These are phyloP conservation scores for Drosophila obscura DNA, from an alignment of 1,140 invertebrate species.

Conservation along the genomic window DNA sequence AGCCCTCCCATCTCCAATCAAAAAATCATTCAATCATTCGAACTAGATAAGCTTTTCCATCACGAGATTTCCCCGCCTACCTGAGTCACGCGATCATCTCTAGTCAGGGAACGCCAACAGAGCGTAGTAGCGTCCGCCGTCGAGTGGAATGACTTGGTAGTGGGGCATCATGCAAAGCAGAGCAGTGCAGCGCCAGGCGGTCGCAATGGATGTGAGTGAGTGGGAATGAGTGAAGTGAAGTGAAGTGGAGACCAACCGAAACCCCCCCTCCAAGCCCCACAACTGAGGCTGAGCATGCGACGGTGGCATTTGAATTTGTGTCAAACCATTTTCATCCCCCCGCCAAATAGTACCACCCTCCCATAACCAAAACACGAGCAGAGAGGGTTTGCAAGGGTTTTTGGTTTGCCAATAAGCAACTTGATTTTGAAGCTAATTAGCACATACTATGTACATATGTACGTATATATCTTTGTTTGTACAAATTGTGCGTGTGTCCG, in stretches of 20 bases:
- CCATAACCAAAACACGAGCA: conserved; percentile 21
- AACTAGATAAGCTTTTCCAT: neutral
- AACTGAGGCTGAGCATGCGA: conserved; percentile 1
- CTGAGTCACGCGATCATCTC: conserved; percentile 43
- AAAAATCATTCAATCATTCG: too few species aligned
- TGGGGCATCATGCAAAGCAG: conserved; percentile 35
- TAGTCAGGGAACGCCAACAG: conserved; percentile 33
- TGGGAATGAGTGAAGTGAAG: conserved; percentile 12
- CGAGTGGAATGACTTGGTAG: conserved; percentile 64
- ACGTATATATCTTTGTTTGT: too few species aligned
- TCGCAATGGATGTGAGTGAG: conserved; percentile 10
- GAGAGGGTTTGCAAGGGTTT: too few species aligned
- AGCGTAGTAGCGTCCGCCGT: conserved; percentile 43
- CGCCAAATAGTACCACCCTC: too few species aligned
- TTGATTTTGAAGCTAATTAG: conserved; percentile 20
- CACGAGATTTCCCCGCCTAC: conserved; percentile 10
- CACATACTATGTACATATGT: neutral
- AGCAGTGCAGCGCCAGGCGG: conserved; percentile 9
- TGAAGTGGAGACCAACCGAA: conserved; percentile 4
- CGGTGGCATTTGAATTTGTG: conserved; percentile 55
- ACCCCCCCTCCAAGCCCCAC: neutral
- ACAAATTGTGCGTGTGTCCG: too few species aligned
- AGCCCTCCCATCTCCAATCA: too few species aligned
- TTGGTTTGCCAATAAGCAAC: conserved; percentile 1
- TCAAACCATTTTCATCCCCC: conserved; percentile 44